phyloP scores from a whole-genome alignment of 2,888 invertebrate genomes.

The Nebria brevicollis region DNA sequence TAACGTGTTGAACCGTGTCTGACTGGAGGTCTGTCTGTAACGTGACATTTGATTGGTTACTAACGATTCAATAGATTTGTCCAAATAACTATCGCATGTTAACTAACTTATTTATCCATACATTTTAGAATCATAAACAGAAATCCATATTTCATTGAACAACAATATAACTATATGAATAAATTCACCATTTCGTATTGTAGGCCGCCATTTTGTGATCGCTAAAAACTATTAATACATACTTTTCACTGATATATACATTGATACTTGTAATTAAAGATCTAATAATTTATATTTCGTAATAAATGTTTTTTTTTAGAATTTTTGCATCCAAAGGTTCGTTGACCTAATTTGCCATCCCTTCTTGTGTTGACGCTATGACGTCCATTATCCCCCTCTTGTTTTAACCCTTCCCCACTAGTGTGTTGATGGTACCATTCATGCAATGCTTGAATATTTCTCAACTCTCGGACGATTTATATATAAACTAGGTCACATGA shows the following conservation, averaged over 20 bases:
- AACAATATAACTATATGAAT: too few relatives aligned
- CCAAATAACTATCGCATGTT: too few relatives aligned
- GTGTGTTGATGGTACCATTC: background rate
- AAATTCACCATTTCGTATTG: too few relatives aligned
- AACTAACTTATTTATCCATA: too few relatives aligned
- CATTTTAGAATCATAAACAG: too few relatives aligned
- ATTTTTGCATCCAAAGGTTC: background rate
- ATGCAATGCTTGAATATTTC: slow-evolving; percentile 1
- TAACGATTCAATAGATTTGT: background rate
- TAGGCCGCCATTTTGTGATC: too few relatives aligned
- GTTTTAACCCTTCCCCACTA: background rate
- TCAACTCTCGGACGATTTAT: background rate
- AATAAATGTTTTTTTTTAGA: background rate
- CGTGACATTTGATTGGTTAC: background rate
- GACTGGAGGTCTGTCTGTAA: background rate
- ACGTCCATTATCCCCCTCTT: background rate
- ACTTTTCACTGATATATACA: too few relatives aligned
- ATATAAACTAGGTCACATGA: background rate
- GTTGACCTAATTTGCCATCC: background rate
- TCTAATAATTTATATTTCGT: too few relatives aligned
- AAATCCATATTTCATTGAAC: too few relatives aligned
- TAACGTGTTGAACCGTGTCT: slow-evolving; percentile 1
- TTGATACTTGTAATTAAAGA: too few relatives aligned
- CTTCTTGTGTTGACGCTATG: background rate
- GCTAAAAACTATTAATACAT: too few relatives aligned